Conservation (phyloP, 2,888 invertebrate genomes). For the Drosophila longiperda region DNA sequence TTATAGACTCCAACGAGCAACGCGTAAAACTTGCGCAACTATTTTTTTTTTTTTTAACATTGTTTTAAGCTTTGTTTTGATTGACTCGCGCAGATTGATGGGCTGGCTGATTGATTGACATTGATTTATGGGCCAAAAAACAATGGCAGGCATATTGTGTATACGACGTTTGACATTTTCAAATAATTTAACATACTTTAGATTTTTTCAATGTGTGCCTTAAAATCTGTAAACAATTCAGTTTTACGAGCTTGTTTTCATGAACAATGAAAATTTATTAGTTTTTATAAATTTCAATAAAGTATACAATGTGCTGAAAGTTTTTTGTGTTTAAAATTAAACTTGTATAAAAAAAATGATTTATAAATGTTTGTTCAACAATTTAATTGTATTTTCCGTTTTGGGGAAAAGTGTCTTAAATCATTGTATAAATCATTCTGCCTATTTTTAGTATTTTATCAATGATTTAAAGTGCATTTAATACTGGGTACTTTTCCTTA, state of each 20-base stretch:
- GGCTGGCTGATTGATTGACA: conserved; percentile 61
- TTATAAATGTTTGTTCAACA: background rate
- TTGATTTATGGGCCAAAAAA: conserved; percentile 67
- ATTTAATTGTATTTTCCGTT: background rate
- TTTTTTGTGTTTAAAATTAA: background rate
- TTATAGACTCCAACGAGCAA: conserved; percentile 36
- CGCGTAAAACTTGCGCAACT: conserved; percentile 30
- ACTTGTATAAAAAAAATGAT: background rate
- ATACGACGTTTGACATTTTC: conserved; percentile 35
- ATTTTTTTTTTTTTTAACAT: conserved; percentile 11
- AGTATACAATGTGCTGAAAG: background rate
- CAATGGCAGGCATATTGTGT: conserved; percentile 51
- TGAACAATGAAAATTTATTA: background rate
- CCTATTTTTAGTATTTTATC: background rate
- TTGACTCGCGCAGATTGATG: conserved; percentile 72
- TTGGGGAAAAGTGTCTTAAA: background rate
- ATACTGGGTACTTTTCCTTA: conserved; percentile 20
- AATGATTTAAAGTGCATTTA: conserved; percentile 51
- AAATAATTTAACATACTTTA: background rate
- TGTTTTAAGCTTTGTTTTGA: conserved; percentile 45
- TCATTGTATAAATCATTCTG: background rate
- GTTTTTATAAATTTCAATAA: background rate
- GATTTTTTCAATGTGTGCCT: background rate
- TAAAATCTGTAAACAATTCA: background rate
- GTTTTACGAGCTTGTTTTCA: no score